Evolutionary conservation across 2,113 vertebrate genomes (phyloP), one percentile per base, ranked within the genome.

Genomic region (Sebastes fasciatus): DNA sequence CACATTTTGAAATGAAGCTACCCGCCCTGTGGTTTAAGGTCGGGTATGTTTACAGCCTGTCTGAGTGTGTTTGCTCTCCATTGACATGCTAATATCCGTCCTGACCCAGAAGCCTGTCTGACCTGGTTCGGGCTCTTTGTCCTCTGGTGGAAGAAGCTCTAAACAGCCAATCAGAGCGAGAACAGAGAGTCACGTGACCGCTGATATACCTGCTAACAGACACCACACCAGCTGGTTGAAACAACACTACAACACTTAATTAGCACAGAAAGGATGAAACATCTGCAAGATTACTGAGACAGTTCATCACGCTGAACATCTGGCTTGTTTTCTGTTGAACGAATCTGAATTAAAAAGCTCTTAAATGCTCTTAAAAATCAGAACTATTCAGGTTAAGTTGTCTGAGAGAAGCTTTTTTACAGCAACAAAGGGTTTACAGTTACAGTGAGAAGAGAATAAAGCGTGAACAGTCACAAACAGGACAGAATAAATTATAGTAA

Each of bases 51-150:
- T 17, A 52, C 51, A 17, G 19, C 64, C 51, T 14, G 12, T 42
- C 52, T 49, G 67, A 2, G 40, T 51, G 83, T 80, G 48, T 43
- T 26, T 12, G n/a, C 3, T 3, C 58, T 62, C 77, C 79, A 92
- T 88, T 90, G 84, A 92, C 70, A 89, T 86, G 89, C 77, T 89
- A 93, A 92, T 90, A 77, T 45, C 46, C 52, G 2, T 8, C 58
- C 54, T 87, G 79, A 90, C 90, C 90, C 79, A 89, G 76, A 88
- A 84, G 84, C 74, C 75, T 45, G 69, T 79, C 66, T 91, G 93
- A 87, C 86, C 88, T 86, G 77, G 65, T 92, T 89, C 48, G 79
- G 66, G 54, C 52, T 74, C 57, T 77, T 89, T 84, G 75, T 84
- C 61, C 86, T 82, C 79, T 51, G 26, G 48, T 45, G 74, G 64